A percentile compares a stretch with the other conserved stretches of the same genome.
Conservation (phyloP, 2,888 invertebrate genomes). For the Drosophila flavopinicola region DNA sequence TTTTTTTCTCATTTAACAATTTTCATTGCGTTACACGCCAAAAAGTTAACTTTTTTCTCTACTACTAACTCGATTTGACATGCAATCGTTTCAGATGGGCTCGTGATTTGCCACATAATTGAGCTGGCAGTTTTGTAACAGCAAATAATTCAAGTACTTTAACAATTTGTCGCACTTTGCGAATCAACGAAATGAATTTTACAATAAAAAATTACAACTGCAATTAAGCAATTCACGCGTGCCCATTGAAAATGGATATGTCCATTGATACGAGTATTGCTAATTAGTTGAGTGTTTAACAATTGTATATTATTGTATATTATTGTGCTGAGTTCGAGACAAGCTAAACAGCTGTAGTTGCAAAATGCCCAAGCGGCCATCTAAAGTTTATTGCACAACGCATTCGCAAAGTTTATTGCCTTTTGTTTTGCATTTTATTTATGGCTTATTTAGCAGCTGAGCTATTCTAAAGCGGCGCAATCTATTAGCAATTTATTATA, state of each 20-base stretch:
- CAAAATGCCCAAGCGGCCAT: constrained; percentile 6
- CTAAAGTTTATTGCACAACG: constrained; percentile 1
- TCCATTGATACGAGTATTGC: constrained; percentile 8
- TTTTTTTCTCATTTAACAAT: constrained; percentile 33
- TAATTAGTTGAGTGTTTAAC: constrained; percentile 23
- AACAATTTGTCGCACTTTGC: constrained; percentile 58
- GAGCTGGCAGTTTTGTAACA: constrained; percentile 55
- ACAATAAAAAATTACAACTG: constrained; percentile 22
- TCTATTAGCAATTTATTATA: constrained; percentile 13
- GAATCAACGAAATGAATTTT: constrained; percentile 20
- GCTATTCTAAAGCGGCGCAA: constrained; percentile 1
- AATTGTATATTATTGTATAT: not conserved
- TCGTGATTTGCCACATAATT: constrained; percentile 44
- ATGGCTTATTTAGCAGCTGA: constrained; percentile 6
- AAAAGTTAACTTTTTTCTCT: constrained; percentile 10
- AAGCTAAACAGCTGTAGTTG: constrained; percentile 2
- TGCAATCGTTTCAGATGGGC: constrained; percentile 47
- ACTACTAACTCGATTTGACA: constrained; percentile 18
- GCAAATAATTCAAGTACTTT: constrained; percentile 46
- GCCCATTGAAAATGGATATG: constrained; percentile 11
- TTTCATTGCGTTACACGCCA: constrained; percentile 33
- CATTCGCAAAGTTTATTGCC: constrained; percentile 23
- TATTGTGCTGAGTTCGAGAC: not conserved
- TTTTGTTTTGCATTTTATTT: constrained; percentile 22
- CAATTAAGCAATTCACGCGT: constrained; percentile 16